These are phyloP conservation scores for Aurelia aurita DNA, from an alignment of 30 jellyfish, hydroid and myxozoan species.

Conservation along the genomic window DNA sequence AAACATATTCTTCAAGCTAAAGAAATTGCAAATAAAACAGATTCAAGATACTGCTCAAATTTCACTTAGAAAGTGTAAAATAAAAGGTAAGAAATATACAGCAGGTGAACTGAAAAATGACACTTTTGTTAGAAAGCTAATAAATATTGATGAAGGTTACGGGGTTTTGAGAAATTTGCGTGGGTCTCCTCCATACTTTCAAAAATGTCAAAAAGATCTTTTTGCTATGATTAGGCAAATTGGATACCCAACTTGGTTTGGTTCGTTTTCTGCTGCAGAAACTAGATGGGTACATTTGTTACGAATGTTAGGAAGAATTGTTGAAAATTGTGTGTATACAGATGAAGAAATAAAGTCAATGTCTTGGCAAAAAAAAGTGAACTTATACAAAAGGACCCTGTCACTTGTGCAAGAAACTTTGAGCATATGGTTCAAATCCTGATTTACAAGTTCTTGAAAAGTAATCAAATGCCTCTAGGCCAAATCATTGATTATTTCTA, in stretches of 20 bases:
- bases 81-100: not conserved
- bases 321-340: not conserved
- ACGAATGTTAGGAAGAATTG: not conserved
- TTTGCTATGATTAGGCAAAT: constrained; percentile 50
- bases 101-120: constrained; percentile 19
- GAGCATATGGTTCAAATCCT: constrained; percentile 19
- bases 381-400: not conserved
- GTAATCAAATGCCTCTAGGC: constrained; percentile 13
- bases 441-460: constrained; percentile 5
- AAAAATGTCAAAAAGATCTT: constrained; percentile 27
- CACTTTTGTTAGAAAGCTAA: not conserved
- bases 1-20: constrained; percentile 22
- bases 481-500: not conserved
- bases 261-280: constrained; percentile 56
- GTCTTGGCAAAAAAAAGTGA: constrained; percentile 36
- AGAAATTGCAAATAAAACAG: constrained; percentile 18
- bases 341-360: not conserved
- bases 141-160: constrained; percentile 36
- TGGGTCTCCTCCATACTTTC: constrained; percentile 36
- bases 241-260: constrained; percentile 44
- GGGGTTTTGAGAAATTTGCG: constrained; percentile 6
- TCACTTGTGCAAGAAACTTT: constrained; percentile 12
- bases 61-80: constrained; percentile 36
- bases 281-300: constrained; percentile 23
- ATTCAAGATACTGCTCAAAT: constrained; percentile 29